Base-by-base conservation (phyloP, 2,888 invertebrate species). In the Drosophila formosana region DNA sequence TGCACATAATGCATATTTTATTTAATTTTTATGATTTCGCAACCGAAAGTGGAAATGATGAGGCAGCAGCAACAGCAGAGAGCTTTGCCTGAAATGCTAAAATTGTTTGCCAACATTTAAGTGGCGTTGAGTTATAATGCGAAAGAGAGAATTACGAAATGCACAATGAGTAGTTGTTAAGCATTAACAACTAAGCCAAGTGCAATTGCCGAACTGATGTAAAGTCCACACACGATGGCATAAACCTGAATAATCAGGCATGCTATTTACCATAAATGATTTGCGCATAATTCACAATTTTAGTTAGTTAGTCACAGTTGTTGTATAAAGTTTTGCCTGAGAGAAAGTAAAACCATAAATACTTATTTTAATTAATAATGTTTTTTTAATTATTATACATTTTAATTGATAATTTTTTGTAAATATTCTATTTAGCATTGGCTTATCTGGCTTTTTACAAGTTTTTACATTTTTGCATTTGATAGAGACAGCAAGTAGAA, bases 1-100 rank as follows among this genome's bases (percentile, higher is more conserved):
- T 66, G 50, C 39, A 66, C 75, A 70, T 78, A 88, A 80, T 88
- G 80, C 88, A 83, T 78, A 86, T 88, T 88, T 88, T 83, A 88
- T 83, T 82, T 88, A 88, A 82, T 88, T 83, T 83, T 82, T 86
- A 75, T 66, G 72, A 73, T 71, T 88, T 82, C n/a, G 50, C 80
- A 72, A 72, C 81, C 50, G 67, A 81, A 82, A 75, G 69, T 79
- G 80, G 71, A 85, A 84, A 65, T 81, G 61, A 71, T 75, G 72
- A 55, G 51, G 26, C 41, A 23, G 26, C 41, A 23, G 39, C n/a
- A 11, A 0, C 13, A 2, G n/a, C 18, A 18, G 23, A 6, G 26
- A 67, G 68, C 63, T 58, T 57, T 56, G 65, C 13, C 39, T 28
- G 2, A 37, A n/a, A 37, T 37, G 37, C 37, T 37, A 37, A 66